Conservation (phyloP, 2,113 vertebrate genomes). For the Corydoras maculifer region DNA sequence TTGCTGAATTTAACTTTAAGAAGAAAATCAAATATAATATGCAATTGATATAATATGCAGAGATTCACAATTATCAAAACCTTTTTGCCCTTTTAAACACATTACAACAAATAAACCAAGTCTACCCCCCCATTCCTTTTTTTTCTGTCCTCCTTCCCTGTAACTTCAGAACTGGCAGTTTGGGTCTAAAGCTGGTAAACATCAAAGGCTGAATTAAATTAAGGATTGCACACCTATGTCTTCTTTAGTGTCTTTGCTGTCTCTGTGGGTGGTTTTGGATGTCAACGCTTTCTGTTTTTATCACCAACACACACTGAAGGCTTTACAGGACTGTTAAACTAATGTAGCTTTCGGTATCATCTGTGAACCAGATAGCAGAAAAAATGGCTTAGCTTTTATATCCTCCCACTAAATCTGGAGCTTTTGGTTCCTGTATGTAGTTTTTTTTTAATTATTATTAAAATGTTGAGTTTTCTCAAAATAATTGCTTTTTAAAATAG, state of each 20-base stretch:
- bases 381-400: constrained; percentile 25
- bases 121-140: no score
- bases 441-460: no score
- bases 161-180: constrained; percentile 22
- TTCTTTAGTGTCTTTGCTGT: constrained; percentile 25
- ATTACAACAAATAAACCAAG: constrained; percentile 17
- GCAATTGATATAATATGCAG: no score
- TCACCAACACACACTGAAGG: constrained; percentile 34
- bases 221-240: constrained; percentile 25
- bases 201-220: constrained; percentile 36
- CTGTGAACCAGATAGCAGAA: constrained; percentile 18
- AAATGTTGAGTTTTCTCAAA: no score
- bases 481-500: no score
- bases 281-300: constrained; percentile 34
- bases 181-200: constrained; percentile 21
- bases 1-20: no score
- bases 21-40: no score
- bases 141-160: constrained; percentile 7
- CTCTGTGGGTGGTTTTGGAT: constrained; percentile 32
- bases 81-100: not conserved
- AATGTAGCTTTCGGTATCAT: constrained; percentile 20
- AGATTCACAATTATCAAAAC: no score
- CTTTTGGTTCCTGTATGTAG: no score
- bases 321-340: constrained; percentile 33
- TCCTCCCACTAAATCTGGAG: constrained; percentile 13